Evolutionary conservation across 2,113 vertebrate genomes (phyloP).

Genomic region (Saccopteryx leptura): DNA sequence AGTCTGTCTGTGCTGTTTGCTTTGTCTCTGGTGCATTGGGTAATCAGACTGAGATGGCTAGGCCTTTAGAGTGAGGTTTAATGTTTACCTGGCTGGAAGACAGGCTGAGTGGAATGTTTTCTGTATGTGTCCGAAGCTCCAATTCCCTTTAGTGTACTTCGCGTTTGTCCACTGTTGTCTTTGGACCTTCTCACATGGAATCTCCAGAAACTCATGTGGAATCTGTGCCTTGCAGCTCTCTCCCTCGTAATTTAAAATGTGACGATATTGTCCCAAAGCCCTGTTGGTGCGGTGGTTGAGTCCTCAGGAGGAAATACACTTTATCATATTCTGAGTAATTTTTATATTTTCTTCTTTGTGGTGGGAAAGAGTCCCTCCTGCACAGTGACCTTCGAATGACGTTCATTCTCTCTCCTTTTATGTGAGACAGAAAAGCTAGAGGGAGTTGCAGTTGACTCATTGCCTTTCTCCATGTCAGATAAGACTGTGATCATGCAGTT

Average conservation of each 20-base stretch:
- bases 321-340: background rate
- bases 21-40: background rate
- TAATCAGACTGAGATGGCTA: background rate
- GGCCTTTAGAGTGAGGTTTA: background rate
- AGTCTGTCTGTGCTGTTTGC: background rate
- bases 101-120: background rate
- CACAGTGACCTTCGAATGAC: background rate
- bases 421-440: background rate
- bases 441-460: background rate
- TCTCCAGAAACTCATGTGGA: background rate
- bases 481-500: background rate
- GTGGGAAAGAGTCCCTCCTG: background rate
- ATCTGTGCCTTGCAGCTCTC: background rate
- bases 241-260: background rate
- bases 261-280: background rate
- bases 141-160: background rate
- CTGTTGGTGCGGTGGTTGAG: background rate
- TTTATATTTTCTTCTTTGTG: background rate
- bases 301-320: background rate
- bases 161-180: background rate
- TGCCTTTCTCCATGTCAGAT: background rate
- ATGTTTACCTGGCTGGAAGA: background rate
- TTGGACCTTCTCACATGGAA: background rate
- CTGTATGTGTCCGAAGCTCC: background rate
- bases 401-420: background rate